Conservation (phyloP, 2,888 invertebrate genomes). For the Trachelus troglodyta region DNA sequence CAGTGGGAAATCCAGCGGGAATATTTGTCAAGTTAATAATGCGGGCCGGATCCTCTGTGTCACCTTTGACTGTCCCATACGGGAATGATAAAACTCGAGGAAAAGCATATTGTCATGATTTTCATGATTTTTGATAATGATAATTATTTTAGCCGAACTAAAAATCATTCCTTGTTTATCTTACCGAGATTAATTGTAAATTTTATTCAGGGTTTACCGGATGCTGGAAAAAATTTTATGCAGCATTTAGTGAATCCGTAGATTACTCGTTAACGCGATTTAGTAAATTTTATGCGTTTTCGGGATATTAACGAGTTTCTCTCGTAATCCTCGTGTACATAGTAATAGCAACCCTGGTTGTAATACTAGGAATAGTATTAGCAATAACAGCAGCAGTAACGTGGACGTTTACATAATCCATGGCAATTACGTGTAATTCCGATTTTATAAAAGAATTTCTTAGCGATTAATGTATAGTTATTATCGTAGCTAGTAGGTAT, state of each 20-base stretch:
- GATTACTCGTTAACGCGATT: background rate
- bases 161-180: background rate
- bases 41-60: constrained; percentile 46
- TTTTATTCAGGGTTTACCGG: background rate
- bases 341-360: background rate
- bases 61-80: background rate
- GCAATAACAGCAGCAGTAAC: background rate
- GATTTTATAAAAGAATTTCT: background rate
- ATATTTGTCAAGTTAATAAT: constrained; percentile 63
- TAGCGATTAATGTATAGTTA: background rate
- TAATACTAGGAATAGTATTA: background rate
- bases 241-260: background rate
- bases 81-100: background rate
- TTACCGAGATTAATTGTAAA: background rate
- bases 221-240: background rate
- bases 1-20: constrained; percentile 58
- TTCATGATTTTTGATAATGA: background rate
- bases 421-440: background rate
- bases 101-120: background rate
- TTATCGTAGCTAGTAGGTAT: background rate
- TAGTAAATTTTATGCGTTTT: background rate
- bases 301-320: background rate
- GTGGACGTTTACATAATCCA: background rate
- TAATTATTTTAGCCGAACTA: background rate
- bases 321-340: background rate